Evolutionary conservation across 1,140 invertebrate species (phyloP), one percentile per base, ranked within the genome.

Genomic region (Drosophila setifemur): DNA sequence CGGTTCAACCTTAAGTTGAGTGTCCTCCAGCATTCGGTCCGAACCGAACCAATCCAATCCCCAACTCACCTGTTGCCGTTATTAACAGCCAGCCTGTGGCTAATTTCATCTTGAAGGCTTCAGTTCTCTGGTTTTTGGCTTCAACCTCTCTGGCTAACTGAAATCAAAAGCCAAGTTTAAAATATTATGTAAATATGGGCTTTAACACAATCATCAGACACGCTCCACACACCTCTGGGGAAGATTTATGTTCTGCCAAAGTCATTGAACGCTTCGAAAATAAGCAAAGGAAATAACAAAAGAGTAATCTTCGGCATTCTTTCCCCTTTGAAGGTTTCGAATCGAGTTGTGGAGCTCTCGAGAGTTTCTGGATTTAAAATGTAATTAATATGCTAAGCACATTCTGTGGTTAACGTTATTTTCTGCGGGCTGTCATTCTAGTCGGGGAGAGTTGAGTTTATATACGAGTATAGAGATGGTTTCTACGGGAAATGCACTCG

Each of bases 51-150:
- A 2, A 49, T 19, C 16, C 7, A 26, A 31, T 35, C 16, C n/a
- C n/a, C 21, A 37, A 73, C 78, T 85, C 49, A 89, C 87, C 75
- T 69, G 81, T 72, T 66, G 78, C 78, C 73, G 78, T 63, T 58
- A 81, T 63, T 31, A 81, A 57, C 55, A 77, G 79, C 87, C 87
- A 89, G 74, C 75, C 69, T 66, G 81, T 89, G 64, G 67, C 82
- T 70, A 63, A 81, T 55, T 69, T 87, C 87, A 89, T 89, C 48
- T 61, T 89, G 66, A 53, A 26, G 60, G 29, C 47, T 53, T 63
- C 43, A 43, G 33, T 35, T 71, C 23, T 63, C 70, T 31, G 42
- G 19, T 60, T 48, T 29, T 48, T 49, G 29, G 25, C 31, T 67
- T 25, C 33, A 54, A 25, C 67, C 23, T 23, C 53, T 40, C 28